A percentile compares a stretch with the other conserved stretches of the same genome.
Conservation (phyloP, 2,888 invertebrate species). For the Microchrysa polita region DNA sequence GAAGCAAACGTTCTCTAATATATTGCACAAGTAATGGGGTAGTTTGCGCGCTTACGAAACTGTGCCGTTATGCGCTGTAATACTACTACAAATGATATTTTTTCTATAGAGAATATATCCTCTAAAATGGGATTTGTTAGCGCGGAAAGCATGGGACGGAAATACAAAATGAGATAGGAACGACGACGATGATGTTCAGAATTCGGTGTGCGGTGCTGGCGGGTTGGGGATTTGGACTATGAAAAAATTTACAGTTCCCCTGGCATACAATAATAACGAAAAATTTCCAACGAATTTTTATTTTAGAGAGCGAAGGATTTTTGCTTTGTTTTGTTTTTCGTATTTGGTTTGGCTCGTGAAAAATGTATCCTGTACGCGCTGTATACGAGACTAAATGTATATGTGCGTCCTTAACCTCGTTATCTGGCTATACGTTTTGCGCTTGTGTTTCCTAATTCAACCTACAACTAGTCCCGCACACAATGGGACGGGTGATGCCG, state of each 20-base stretch:
- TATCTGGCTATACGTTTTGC: slow-evolving; percentile 49
- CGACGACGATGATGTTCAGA: not conserved
- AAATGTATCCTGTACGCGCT: slow-evolving; percentile 34
- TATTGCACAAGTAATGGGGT: slow-evolving; percentile 44
- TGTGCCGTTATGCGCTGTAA: slow-evolving; percentile 37
- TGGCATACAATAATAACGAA: slow-evolving; percentile 24
- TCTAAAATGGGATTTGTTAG: slow-evolving; percentile 36
- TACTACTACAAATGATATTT: slow-evolving; percentile 39
- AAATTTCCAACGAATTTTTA: slow-evolving; percentile 35
- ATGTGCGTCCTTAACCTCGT: slow-evolving; percentile 47
- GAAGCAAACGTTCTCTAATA: slow-evolving; percentile 36
- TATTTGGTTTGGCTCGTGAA: slow-evolving; percentile 4
- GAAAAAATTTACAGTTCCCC: not conserved
- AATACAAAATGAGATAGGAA: slow-evolving; percentile 20
- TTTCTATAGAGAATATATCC: slow-evolving; percentile 30
- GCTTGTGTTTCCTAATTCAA: slow-evolving; percentile 48
- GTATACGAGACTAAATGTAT: slow-evolving; percentile 34
- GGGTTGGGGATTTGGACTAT: not conserved
- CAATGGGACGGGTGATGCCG: not conserved
- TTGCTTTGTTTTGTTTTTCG: not conserved
- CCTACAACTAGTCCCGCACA: slow-evolving; percentile 22
- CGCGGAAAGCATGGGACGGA: slow-evolving; percentile 1
- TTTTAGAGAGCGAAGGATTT: slow-evolving; percentile 29
- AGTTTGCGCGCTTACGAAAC: slow-evolving; percentile 44
- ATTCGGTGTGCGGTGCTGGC: not conserved